Conservation (phyloP, 1,140 invertebrate genomes). For the Drosophila albomicans region DNA sequence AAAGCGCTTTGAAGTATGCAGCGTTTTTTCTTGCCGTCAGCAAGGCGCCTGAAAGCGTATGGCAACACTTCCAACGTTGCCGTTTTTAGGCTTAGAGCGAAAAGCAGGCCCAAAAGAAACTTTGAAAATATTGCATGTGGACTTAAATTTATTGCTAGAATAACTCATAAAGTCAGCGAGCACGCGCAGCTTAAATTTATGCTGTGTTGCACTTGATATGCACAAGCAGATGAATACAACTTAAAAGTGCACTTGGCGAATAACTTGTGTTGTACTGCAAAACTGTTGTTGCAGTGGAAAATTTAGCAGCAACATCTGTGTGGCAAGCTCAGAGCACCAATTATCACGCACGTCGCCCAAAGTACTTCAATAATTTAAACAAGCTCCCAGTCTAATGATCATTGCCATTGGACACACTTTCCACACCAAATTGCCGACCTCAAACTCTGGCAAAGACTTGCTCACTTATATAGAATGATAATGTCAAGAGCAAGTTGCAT, state of each 20-base stretch:
- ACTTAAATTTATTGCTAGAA: background rate
- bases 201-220: conserved; percentile 13
- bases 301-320: conserved; percentile 36
- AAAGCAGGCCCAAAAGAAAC: background rate
- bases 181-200: conserved; percentile 14
- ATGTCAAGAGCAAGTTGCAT: conserved; percentile 57
- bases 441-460: background rate
- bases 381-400: conserved; percentile 1
- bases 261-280: background rate
- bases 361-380: conserved; percentile 60
- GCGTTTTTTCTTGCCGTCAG: conserved; percentile 18
- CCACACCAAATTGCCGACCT: conserved; percentile 27
- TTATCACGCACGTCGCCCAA: conserved; percentile 65
- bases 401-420: conserved; percentile 69
- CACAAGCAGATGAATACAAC: conserved; percentile 12
- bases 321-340: conserved; percentile 49
- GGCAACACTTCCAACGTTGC: background rate
- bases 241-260: conserved; percentile 25
- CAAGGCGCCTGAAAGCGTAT: conserved; percentile 22
- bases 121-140: background rate
- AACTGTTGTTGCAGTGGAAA: background rate
- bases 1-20: conserved; percentile 47
- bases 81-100: conserved; percentile 18
- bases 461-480: conserved; percentile 68
- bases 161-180: conserved; percentile 4